phyloP scores from a whole-genome alignment of 2,888 invertebrate species.

The Bibio marci region DNA sequence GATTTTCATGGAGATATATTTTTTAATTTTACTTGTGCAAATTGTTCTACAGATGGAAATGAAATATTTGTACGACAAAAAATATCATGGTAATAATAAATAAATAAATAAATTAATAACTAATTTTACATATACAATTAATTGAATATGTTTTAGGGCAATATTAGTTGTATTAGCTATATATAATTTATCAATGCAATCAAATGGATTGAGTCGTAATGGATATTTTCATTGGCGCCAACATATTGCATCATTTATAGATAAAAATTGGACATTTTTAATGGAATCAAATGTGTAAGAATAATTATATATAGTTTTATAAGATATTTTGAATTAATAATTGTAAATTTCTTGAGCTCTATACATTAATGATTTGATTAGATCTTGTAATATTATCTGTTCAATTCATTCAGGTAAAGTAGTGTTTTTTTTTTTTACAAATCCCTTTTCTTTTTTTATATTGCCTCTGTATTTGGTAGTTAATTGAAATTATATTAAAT shows the following conservation, averaged over 20 bases:
- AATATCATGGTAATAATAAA: conserved; percentile 43
- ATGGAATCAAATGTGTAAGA: conserved; percentile 52
- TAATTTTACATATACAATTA: conserved; percentile 3
- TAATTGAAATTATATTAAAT: too few relatives aligned
- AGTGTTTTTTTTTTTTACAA: too few relatives aligned
- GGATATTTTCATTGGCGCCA: conserved; percentile 78
- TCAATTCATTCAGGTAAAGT: too few relatives aligned
- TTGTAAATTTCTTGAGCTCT: too few relatives aligned
- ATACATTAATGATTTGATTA: too few relatives aligned
- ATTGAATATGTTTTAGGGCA: conserved; percentile 37
- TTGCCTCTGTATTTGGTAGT: neutral
- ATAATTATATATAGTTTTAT: too few relatives aligned
- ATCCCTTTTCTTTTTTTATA: neutral
- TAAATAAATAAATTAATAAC: neutral
- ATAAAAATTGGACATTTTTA: conserved; percentile 57
- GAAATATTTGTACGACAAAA: conserved; percentile 46
- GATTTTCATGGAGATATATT: conserved; percentile 59
- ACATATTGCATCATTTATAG: conserved; percentile 65
- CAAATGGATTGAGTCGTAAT: conserved; percentile 55
- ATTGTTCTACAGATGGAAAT: conserved; percentile 38
- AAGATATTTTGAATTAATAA: too few relatives aligned
- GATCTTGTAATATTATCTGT: too few relatives aligned
- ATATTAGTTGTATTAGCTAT: conserved; percentile 53
- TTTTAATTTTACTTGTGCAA: conserved; percentile 48
- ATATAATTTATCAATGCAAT: conserved; percentile 57